Evolutionary conservation across 2,113 vertebrate species (phyloP).

Genomic region (Macrotus californicus): DNA sequence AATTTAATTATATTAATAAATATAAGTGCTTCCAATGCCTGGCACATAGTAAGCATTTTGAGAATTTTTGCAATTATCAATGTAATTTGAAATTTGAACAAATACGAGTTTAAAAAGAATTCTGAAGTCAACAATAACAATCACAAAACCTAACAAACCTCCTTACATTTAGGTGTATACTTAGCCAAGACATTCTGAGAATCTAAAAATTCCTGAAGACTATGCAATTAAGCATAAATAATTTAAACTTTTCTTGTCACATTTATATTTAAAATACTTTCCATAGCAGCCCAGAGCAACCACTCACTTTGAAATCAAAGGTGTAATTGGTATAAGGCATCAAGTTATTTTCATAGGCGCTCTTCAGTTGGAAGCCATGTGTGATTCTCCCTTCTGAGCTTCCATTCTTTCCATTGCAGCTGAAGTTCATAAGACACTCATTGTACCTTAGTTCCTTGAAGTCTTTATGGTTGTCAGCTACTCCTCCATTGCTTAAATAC

Average conservation of each 20-base stretch:
- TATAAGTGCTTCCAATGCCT: not conserved
- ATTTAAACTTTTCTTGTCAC: not conserved
- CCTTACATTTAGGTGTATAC: not conserved
- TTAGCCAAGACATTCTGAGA: not conserved
- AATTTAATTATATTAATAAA: not conserved
- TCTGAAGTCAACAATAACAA: not conserved
- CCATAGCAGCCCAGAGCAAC: not conserved
- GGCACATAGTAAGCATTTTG: not conserved
- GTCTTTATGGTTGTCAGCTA: slow-evolving; percentile 99
- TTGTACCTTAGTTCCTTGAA: slow-evolving; percentile 98
- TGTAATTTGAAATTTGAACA: slow-evolving; percentile 34
- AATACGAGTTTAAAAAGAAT: not conserved
- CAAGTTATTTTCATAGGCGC: slow-evolving; percentile 95
- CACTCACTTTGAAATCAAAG: slow-evolving; percentile 96
- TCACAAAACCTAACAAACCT: slow-evolving; percentile 29
- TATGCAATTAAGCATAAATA: not conserved
- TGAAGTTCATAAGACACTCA: slow-evolving; percentile 99
- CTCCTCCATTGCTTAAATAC: slow-evolving; percentile 95
- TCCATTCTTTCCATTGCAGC: slow-evolving; percentile 92
- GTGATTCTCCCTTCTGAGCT: slow-evolving; percentile 94
- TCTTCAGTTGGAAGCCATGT: slow-evolving; percentile 97
- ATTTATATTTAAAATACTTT: slow-evolving; percentile 18
- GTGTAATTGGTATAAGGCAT: slow-evolving; percentile 99
- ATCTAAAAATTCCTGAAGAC: not conserved
- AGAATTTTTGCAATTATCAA: not conserved